Base-by-base conservation (phyloP, 37 sponge, comb jelly and placozoan species). In the Aphrocallistes beatrix region DNA sequence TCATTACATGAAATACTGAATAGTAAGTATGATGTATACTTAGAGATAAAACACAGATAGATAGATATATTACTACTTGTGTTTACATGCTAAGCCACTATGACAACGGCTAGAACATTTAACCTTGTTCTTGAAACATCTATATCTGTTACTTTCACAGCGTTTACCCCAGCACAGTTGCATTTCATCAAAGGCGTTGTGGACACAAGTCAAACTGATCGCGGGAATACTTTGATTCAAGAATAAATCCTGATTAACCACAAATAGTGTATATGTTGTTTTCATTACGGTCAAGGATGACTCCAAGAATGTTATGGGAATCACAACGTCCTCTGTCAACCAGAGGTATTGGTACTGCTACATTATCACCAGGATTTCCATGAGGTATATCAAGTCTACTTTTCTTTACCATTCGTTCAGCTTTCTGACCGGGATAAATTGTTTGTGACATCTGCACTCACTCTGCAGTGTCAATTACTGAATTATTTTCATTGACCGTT, bases 101-200 rank as follows among this genome's bases (percentile, higher is more conserved):
- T 60, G 25, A 28, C 75, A 60, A 60, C 75, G 75, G n/a, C 75
- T 32, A 28, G 75, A 60, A 60, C 75, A 60, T 60, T 60, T 60
- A 13, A 60, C 21, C 17, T 60, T 60, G 75, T 60, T 60, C 75
- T 60, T 19, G 75, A 60, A 60, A 60, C 75, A 60, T 60, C n/a
- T 60, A 60, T 30, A 60, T 60, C 75, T 60, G 75, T 1, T 19
- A 60, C 75, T 60, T 60, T 60, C 75, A 30, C 75, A n/a, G n/a
- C n/a, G n/a, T n/a, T n/a, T n/a, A n/a, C n/a, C n/a, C n/a, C n/a
- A n/a, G n/a, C n/a, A n/a, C n/a, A n/a, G n/a, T n/a, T n/a, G n/a
- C n/a, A n/a, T n/a, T n/a, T n/a, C n/a, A n/a, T n/a, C n/a, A 47
- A 47, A 47, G 49, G 49, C 49, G 49, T 47, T 47, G 49, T 47